phyloP scores from a whole-genome alignment of 2,113 vertebrate genomes.

The Phylloscopus trochiloides region DNA sequence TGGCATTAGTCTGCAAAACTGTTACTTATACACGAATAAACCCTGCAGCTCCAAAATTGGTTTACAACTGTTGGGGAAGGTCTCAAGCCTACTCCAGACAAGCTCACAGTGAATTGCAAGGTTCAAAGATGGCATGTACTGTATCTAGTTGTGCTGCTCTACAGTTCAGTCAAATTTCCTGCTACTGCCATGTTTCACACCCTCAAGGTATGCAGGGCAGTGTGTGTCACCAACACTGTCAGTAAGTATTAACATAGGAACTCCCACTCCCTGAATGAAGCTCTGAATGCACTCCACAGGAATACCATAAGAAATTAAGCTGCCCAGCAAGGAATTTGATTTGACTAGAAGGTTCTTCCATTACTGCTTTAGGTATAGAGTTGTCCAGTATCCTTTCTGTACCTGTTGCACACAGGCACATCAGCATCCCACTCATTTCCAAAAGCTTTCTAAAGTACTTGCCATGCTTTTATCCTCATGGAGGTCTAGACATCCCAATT shows the following conservation, averaged over 20 bases:
- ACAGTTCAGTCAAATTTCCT: not conserved
- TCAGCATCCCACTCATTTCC: not conserved
- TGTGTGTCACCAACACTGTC: not conserved
- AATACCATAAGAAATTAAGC: not conserved
- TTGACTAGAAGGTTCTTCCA: rapidly evolving
- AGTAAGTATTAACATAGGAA: not conserved
- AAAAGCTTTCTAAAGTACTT: not conserved
- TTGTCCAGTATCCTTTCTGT: not conserved
- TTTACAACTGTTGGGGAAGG: not conserved
- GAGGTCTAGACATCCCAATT: not conserved
- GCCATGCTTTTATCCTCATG: not conserved
- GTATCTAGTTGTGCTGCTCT: not conserved
- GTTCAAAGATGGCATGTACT: not conserved
- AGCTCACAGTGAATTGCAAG: not conserved
- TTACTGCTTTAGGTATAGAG: not conserved
- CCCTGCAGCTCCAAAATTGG: not conserved
- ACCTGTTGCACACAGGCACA: not conserved
- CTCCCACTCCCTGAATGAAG: not conserved
- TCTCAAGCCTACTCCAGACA: not conserved
- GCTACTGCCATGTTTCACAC: not conserved
- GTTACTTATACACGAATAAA: not conserved
- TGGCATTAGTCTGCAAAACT: not conserved
- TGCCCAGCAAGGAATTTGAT: not conserved
- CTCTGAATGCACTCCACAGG: not conserved
- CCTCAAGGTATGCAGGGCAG: not conserved